phyloP scores from a whole-genome alignment of 1,140 invertebrate genomes.

The Magallana gigas region DNA sequence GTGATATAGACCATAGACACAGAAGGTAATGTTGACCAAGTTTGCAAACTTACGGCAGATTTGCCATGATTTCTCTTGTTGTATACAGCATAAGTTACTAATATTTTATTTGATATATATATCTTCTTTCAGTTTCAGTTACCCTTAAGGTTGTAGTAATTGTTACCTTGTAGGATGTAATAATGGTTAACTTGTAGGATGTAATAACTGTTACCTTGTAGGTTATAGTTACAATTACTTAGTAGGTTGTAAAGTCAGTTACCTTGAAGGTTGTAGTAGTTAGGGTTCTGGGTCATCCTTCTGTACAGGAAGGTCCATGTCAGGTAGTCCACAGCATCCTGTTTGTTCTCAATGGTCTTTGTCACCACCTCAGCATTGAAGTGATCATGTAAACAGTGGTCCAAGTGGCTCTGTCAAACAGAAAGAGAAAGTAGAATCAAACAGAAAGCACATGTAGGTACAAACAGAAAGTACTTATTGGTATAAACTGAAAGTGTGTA shows the following conservation, averaged over 20 bases:
- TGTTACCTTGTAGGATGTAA: too few species aligned
- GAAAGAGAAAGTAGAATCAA: neutral
- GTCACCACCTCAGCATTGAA: slow-evolving; percentile 99
- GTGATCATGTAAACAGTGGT: slow-evolving; percentile 98
- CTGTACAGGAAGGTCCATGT: slow-evolving; percentile 99
- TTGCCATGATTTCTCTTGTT: neutral
- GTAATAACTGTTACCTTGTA: too few species aligned
- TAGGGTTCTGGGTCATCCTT: slow-evolving; percentile 98
- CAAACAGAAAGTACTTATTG: neutral
- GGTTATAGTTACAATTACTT: too few species aligned
- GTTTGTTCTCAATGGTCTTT: slow-evolving; percentile 99
- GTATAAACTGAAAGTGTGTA: too few species aligned
- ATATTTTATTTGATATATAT: too few species aligned
- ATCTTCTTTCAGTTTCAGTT: too few species aligned
- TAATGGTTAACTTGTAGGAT: too few species aligned
- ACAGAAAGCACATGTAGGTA: neutral
- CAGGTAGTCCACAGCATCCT: slow-evolving; percentile 99
- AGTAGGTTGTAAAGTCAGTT: neutral
- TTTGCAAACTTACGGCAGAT: neutral
- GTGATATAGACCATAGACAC: neutral
- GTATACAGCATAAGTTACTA: neutral
- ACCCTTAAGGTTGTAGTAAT: too few species aligned
- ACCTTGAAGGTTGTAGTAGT: slow-evolving; percentile 98
- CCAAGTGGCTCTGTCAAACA: slow-evolving; percentile 89
- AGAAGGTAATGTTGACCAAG: neutral